phyloP scores from a whole-genome alignment of 2,888 invertebrate genomes.

The Drosophila cyrtoloma region DNA sequence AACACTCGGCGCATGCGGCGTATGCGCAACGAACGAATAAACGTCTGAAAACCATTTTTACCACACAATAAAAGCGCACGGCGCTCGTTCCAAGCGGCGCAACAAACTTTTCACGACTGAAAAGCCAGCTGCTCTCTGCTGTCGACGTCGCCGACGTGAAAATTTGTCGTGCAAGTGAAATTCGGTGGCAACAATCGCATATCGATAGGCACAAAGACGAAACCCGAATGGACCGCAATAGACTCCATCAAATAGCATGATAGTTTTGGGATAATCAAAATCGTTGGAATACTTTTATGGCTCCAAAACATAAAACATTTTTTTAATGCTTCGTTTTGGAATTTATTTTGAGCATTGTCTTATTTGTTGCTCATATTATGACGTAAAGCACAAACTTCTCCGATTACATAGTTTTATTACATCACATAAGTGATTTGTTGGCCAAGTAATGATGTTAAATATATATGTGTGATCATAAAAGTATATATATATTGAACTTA shows the following conservation, averaged over 20 bases:
- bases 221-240: background rate
- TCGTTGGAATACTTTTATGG: background rate
- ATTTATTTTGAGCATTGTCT: background rate
- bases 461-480: background rate
- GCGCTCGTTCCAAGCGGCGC: slow-evolving; percentile 70
- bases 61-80: slow-evolving; percentile 38
- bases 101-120: slow-evolving; percentile 74
- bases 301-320: background rate
- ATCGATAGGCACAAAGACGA: slow-evolving; percentile 51
- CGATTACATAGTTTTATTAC: background rate
- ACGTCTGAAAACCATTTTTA: slow-evolving; percentile 41
- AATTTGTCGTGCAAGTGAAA: slow-evolving; percentile 60
- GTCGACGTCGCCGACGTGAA: slow-evolving; percentile 35
- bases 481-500: background rate
- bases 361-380: background rate
- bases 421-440: background rate
- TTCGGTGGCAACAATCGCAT: slow-evolving; percentile 30
- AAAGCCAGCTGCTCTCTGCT: slow-evolving; percentile 18
- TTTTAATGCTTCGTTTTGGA: background rate
- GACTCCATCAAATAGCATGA: background rate
- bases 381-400: background rate
- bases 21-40: slow-evolving; percentile 56
- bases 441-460: background rate
- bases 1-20: slow-evolving; percentile 56
- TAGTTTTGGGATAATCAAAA: background rate